Evolutionary conservation across 1,140 invertebrate genomes (phyloP).

Genomic region (Aphelenchoides besseyi): DNA sequence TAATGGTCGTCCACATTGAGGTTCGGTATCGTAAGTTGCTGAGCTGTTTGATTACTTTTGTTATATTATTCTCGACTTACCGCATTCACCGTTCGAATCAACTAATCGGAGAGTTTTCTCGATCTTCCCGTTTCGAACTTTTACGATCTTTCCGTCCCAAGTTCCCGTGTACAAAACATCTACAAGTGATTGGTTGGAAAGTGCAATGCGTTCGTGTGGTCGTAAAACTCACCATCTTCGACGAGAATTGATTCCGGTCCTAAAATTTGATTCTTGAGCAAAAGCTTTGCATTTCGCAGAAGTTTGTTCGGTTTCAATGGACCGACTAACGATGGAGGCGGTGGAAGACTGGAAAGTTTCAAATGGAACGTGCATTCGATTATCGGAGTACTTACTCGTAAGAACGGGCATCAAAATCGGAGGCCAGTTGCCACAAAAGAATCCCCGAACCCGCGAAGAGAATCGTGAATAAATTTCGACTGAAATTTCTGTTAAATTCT

Average conservation of each 20-base stretch:
- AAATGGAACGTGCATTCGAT: not conserved
- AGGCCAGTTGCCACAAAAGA: not conserved
- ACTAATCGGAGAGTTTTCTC: slow-evolving; percentile 42
- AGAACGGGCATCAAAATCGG: not conserved
- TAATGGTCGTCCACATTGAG: slow-evolving; percentile 51
- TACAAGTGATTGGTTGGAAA: not conserved
- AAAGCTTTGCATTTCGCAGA: slow-evolving; percentile 31
- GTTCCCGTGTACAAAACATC: slow-evolving; percentile 11
- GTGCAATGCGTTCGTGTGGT: not conserved
- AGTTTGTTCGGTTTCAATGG: slow-evolving; percentile 32
- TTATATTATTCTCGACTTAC: not conserved
- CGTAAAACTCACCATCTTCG: slow-evolving; percentile 44
- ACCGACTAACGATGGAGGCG: slow-evolving; percentile 39
- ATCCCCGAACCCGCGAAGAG: not conserved
- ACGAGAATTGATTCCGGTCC: slow-evolving; percentile 57
- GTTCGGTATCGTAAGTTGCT: slow-evolving; percentile 47
- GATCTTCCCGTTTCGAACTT: slow-evolving; percentile 51
- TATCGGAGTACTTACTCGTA: not conserved
- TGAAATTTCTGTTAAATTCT: not conserved
- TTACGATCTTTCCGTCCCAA: slow-evolving; percentile 51
- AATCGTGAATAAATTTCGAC: not conserved
- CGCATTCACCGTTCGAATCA: slow-evolving; percentile 27
- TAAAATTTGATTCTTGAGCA: slow-evolving; percentile 46
- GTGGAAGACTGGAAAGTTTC: slow-evolving; percentile 43
- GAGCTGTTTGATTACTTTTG: not conserved